Evolutionary conservation across 2,797 vertebrate genomes (phyloP).

Genomic region (Decapterus maruadsi): DNA sequence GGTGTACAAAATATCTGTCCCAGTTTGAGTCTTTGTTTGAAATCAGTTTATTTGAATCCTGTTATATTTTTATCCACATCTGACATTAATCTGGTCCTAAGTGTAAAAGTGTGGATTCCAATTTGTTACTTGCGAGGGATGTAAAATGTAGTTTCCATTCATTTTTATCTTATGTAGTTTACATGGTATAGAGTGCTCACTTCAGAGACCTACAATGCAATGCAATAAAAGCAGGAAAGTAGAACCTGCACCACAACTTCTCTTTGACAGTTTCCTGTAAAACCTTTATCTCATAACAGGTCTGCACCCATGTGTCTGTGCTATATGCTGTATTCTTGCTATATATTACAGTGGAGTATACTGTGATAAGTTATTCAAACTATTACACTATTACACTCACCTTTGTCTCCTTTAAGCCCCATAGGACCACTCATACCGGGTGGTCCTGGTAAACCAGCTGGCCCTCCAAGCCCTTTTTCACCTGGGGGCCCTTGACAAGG

Average conservation of each 20-base stretch:
- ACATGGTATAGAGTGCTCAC: neutral
- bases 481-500: conserved; percentile 87
- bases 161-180: neutral
- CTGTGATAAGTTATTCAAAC: neutral
- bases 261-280: neutral
- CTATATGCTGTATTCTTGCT: neutral
- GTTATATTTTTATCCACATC: neutral
- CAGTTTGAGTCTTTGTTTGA: neutral
- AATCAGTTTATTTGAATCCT: neutral
- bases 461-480: conserved; percentile 87
- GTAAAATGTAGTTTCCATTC: neutral
- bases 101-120: no score
- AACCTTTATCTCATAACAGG: neutral
- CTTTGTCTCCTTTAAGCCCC: conserved; percentile 86
- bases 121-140: neutral
- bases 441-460: conserved; percentile 85
- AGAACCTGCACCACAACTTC: neutral
- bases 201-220: neutral
- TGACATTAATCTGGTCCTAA: neutral
- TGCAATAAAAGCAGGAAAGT: neutral
- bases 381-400: conserved; percentile 56
- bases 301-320: neutral
- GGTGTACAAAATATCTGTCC: neutral
- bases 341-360: neutral
- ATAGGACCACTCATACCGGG: conserved; percentile 74